Evolutionary conservation across 1,140 invertebrate species (phyloP).

Genomic region (Contarinia nasturtii): DNA sequence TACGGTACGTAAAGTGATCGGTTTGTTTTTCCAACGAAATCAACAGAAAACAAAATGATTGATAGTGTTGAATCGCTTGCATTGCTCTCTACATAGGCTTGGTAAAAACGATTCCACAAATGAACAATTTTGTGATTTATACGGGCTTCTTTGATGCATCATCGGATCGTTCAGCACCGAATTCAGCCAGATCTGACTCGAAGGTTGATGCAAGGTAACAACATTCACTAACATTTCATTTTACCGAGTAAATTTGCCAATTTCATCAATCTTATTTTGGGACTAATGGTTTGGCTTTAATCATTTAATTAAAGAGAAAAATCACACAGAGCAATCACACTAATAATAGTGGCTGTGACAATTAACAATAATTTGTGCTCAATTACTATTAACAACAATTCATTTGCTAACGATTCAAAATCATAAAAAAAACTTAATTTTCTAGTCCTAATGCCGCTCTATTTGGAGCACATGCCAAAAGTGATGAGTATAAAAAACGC

Average conservation of each 20-base stretch:
- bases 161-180: conserved; percentile 1
- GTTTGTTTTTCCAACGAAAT: too few relatives aligned
- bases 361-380: too few relatives aligned
- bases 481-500: conserved; percentile 15
- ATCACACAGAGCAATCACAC: too few relatives aligned
- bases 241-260: neutral
- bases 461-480: conserved; percentile 21
- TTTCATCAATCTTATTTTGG: neutral
- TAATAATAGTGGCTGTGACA: too few relatives aligned
- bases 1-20: conserved; percentile 32
- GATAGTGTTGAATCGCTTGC: too few relatives aligned
- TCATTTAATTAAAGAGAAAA: too few relatives aligned
- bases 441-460: conserved; percentile 22
- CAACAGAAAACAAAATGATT: too few relatives aligned
- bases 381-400: neutral
- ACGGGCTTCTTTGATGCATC: conserved; percentile 55
- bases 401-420: neutral
- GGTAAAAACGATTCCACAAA: conserved; percentile 48
- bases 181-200: conserved; percentile 3
- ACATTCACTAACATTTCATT: neutral
- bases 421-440: neutral
- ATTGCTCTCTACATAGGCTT: too few relatives aligned
- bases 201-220: conserved; percentile 18
- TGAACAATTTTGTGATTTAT: conserved; percentile 78
- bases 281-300: neutral